phyloP scores from a whole-genome alignment of 2,113 vertebrate species.

The Aspidoscelis tigris region DNA sequence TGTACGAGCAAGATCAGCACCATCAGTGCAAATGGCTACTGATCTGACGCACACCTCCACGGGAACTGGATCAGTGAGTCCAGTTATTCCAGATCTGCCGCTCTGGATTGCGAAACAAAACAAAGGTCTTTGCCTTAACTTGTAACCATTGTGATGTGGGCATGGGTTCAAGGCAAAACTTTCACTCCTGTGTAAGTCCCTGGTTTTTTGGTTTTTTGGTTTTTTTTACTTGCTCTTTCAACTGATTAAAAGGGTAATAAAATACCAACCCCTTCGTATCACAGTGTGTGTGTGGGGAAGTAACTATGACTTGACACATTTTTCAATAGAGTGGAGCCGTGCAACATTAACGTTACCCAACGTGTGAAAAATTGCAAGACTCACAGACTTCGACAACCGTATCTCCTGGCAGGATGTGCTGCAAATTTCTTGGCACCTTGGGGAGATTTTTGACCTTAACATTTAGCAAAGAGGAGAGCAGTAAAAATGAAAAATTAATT shows the following conservation, averaged over 20 bases:
- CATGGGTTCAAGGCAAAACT: not conserved
- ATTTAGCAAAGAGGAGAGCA: constrained; percentile 31
- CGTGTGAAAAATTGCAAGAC: constrained; percentile 5
- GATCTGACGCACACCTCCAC: no score
- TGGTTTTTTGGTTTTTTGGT: no score
- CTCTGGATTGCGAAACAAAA: no score
- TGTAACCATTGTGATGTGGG: not conserved
- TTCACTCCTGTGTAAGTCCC: no score
- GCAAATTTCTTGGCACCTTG: constrained; percentile 8
- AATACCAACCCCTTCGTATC: not conserved
- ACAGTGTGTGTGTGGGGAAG: not conserved
- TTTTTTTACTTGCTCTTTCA: not conserved
- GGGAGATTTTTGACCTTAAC: constrained; percentile 32
- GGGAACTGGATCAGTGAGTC: no score
- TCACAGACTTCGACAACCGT: not conserved
- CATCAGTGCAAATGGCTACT: no score
- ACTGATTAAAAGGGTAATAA: not conserved
- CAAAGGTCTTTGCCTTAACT: no score
- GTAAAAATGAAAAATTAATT: constrained; percentile 35
- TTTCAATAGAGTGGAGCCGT: not conserved
- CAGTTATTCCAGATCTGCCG: no score
- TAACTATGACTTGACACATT: not conserved
- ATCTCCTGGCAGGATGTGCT: not conserved
- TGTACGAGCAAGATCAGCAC: no score
- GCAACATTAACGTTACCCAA: not conserved